Conservation (phyloP, 2,113 vertebrate species). For the Puntigrus tetrazona region DNA sequence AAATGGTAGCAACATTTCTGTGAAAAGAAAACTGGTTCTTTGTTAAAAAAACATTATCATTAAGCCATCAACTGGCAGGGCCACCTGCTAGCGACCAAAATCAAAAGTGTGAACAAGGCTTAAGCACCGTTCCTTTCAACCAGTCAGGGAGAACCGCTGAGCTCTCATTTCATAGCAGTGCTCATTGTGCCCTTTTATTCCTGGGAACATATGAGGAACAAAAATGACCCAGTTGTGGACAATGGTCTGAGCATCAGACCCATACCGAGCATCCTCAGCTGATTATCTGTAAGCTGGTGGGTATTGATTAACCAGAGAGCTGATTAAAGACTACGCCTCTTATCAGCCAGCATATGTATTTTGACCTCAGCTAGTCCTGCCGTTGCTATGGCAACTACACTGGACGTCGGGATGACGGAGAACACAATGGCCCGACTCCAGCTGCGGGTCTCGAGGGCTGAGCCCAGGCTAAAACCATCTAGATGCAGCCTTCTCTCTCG, state of each 20-base stretch:
- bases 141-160: slow-evolving; percentile 36
- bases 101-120: not conserved
- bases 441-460: slow-evolving; percentile 6
- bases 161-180: slow-evolving; percentile 19
- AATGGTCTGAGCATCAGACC: not conserved
- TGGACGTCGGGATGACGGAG: not conserved
- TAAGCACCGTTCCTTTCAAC: not conserved
- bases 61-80: not conserved
- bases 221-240: slow-evolving; percentile 44
- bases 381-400: slow-evolving; percentile 40
- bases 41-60: not conserved
- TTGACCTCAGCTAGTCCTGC: slow-evolving; percentile 33
- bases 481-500: not conserved
- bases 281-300: not conserved
- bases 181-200: slow-evolving; percentile 37
- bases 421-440: slow-evolving; percentile 10
- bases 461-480: not conserved
- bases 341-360: not conserved
- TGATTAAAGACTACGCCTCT: slow-evolving; percentile 31
- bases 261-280: not conserved
- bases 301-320: slow-evolving; percentile 20
- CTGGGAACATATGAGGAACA: slow-evolving; percentile 33
- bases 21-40: not conserved
- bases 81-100: not conserved
- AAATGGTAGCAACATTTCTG: not conserved